Percentiles rank a stretch among this genome's conserved stretches.
These are phyloP conservation scores for Aspidoscelis tigris DNA, from an alignment of 2,113 vertebrate species.

Conservation along the genomic window DNA sequence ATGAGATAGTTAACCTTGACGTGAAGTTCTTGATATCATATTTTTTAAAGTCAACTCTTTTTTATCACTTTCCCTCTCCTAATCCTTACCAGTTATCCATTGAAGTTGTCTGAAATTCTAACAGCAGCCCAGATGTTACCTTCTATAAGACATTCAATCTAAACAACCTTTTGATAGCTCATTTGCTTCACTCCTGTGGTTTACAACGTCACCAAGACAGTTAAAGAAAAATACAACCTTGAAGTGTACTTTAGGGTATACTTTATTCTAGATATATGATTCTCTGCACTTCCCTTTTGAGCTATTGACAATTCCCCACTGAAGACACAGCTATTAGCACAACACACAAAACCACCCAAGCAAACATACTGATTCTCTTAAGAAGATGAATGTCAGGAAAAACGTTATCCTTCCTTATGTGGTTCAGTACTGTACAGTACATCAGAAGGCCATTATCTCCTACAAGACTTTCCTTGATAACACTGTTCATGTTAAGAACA, in stretches of 20 bases:
- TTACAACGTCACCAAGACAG: conserved; percentile 56
- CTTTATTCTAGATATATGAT: conserved; percentile 49
- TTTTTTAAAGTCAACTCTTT: conserved; percentile 30
- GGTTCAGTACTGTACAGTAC: conserved; percentile 33
- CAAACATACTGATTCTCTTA: conserved; percentile 36
- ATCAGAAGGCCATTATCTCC: conserved; percentile 47
- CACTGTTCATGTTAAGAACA: conserved; percentile 41
- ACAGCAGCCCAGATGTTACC: accelerated
- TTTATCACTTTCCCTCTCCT: conserved; percentile 6
- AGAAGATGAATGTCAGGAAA: conserved; percentile 44
- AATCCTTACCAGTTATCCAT: not conserved
- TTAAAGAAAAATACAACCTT: conserved; percentile 55
- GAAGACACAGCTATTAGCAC: conserved; percentile 27
- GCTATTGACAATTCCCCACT: conserved; percentile 34
- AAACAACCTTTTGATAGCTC: conserved; percentile 46
- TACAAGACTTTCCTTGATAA: conserved; percentile 47
- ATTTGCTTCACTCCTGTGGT: conserved; percentile 50
- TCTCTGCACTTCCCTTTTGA: conserved; percentile 44
- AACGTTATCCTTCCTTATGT: conserved; percentile 51
- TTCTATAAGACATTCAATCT: conserved; percentile 37
- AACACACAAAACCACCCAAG: conserved; percentile 60
- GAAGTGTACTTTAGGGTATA: conserved; percentile 43
- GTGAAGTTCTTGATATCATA: conserved; percentile 29
- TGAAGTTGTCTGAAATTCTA: conserved; percentile 26
- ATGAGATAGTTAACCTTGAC: conserved; percentile 11